phyloP scores from a whole-genome alignment of 2,113 vertebrate species.

The Trachemys scripta region DNA sequence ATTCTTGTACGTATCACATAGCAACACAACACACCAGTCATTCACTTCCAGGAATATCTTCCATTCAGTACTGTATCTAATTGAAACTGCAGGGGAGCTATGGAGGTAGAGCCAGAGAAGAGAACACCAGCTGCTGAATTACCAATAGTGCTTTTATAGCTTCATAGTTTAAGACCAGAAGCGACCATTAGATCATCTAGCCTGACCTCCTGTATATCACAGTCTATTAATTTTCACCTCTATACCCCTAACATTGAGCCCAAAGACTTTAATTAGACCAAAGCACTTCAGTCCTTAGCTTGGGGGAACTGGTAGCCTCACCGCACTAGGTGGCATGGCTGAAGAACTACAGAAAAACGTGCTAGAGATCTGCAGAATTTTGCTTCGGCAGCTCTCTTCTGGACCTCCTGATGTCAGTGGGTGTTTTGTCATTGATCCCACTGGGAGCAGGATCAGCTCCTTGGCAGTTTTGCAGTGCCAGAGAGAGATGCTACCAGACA shows the following conservation, averaged over 20 bases:
- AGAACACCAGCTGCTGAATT: not conserved
- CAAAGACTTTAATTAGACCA: not conserved
- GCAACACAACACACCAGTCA: not conserved
- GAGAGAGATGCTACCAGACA: not conserved
- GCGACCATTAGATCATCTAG: not conserved
- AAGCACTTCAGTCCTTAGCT: not conserved
- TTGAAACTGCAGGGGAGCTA: not conserved
- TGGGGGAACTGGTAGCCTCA: not conserved
- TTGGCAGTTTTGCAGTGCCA: rapidly evolving
- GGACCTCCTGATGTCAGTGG: not conserved
- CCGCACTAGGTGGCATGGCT: not conserved
- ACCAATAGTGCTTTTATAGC: not conserved
- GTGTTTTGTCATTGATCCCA: rapidly evolving
- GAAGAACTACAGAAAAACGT: rapidly evolving
- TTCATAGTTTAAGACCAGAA: not conserved
- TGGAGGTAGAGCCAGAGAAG: not conserved
- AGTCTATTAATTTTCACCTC: not conserved
- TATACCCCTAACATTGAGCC: not conserved
- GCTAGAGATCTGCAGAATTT: rapidly evolving
- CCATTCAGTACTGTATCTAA: not conserved
- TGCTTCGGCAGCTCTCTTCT: rapidly evolving
- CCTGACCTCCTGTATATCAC: not conserved
- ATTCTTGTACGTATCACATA: not conserved
- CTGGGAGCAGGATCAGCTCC: rapidly evolving
- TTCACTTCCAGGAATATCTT: not conserved